Base-by-base conservation (phyloP, 2,113 vertebrate genomes). In the Trichechus manatus region DNA sequence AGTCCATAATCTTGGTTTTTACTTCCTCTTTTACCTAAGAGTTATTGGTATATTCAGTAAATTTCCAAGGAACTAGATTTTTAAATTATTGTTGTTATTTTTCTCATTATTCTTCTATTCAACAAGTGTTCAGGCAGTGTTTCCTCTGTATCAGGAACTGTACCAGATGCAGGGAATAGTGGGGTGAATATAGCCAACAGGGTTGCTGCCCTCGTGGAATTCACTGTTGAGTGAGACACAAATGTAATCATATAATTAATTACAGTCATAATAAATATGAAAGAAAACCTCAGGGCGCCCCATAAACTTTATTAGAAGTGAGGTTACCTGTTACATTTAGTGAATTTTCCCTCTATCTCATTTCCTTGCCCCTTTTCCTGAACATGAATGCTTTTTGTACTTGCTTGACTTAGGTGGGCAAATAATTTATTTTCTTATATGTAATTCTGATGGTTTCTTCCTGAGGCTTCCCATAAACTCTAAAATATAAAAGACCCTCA, bases 401-500 rank as follows among this genome's bases (percentile, higher is more conserved):
- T 66, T 72, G 36, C 66, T 72, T 87, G 53, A 86, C 33, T 80
- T 36, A 1, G 9, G 53, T 33, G 72, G 75, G 68, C 86, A 53
- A 31, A 29, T 15, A 22, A 36, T 72, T 64, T 87, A 22, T 86
- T 79, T 94, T 56, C 81, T 94, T n/a, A 1, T 56, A 2, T 31
- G 6, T 70, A 50, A 59, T 78, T 89, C 68, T 94, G n/a, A 56
- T 79, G 66, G 20, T n/a, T 85, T 84, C 56, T 93, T 96, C 80
- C 64, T 27, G 33, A 89, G 83, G 23, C 36, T 86, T 83, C 42
- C 36, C 68, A 39, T 90, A 87, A 93, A 77, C 81, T 82, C 78
- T 92, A n/a, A 94, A 87, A 79, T 86, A 68, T 95, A 47, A 91
- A 91, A 83, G 61, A 91, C 31, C 15, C 13, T 96, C 68, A 72